Conservation (phyloP, 2,797 vertebrate genomes). For the Lycodopsis pacificus region DNA sequence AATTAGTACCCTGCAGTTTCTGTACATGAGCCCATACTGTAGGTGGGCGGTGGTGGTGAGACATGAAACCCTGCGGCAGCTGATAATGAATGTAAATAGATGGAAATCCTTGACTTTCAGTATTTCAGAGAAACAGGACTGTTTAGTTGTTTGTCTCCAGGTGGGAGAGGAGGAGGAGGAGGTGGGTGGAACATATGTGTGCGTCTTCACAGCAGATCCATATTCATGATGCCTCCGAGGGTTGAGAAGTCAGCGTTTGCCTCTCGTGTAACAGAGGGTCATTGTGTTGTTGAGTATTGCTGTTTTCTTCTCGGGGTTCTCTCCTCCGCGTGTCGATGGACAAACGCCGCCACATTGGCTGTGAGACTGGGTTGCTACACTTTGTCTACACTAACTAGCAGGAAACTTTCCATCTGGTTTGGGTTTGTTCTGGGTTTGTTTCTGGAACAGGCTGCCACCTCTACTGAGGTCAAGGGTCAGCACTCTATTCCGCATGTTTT, state of each 20-base stretch:
- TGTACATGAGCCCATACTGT: constrained; percentile 69
- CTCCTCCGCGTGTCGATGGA: constrained; percentile 32
- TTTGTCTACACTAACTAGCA: constrained; percentile 35
- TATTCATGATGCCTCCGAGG: constrained; percentile 68
- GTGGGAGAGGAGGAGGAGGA: constrained; percentile 56
- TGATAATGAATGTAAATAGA: constrained; percentile 74
- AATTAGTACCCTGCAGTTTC: constrained; percentile 52
- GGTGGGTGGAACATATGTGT: constrained; percentile 73
- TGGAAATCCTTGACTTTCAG: constrained; percentile 69
- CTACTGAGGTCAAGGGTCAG: constrained; percentile 44
- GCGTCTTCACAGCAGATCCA: constrained; percentile 54
- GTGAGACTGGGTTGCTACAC: constrained; percentile 21
- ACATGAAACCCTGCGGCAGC: constrained; percentile 49
- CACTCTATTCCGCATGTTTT: constrained; percentile 30
- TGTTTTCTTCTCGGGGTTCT: constrained; percentile 32
- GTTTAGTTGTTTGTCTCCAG: constrained; percentile 65
- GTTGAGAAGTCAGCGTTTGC: constrained; percentile 44
- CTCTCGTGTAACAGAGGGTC: constrained; percentile 61
- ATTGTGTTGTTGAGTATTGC: constrained; percentile 59
- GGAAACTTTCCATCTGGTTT: constrained; percentile 46
- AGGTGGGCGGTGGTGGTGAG: constrained; percentile 69
- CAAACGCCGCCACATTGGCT: constrained; percentile 20
- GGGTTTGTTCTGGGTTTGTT: constrained; percentile 48
- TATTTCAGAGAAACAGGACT: constrained; percentile 57
- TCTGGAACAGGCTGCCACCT: constrained; percentile 45